phyloP scores from a whole-genome alignment of 35 echinoderm and acorn worm species.

The Acanthaster planci region DNA sequence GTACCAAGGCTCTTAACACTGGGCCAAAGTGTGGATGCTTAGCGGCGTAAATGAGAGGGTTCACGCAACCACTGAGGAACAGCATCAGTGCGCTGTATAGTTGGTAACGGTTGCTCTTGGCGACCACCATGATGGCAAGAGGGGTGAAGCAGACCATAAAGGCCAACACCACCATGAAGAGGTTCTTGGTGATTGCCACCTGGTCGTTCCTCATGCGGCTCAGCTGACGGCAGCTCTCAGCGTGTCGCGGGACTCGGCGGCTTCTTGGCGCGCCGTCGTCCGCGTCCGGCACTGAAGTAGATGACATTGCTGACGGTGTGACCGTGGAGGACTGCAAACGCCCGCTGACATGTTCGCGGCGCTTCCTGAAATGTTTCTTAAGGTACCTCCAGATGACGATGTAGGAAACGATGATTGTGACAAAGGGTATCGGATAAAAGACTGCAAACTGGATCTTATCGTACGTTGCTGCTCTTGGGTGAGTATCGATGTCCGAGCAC shows the following conservation, averaged over 20 bases:
- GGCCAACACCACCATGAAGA: constrained; percentile 1
- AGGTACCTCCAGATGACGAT: constrained; percentile 59
- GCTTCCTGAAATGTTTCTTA: constrained; percentile 47
- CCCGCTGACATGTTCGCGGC: too few species aligned
- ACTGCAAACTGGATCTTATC: constrained; percentile 54
- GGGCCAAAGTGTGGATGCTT: constrained; percentile 27
- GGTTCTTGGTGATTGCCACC: neutral
- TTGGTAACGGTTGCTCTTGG: neutral
- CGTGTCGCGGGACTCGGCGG: neutral
- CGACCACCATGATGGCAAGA: neutral
- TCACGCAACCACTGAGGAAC: neutral
- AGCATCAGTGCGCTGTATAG: constrained; percentile 12
- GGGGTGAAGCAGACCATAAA: neutral
- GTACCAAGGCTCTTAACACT: neutral
- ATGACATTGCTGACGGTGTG: neutral
- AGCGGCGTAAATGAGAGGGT: constrained; percentile 34
- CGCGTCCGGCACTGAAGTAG: neutral
- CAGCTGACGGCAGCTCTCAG: neutral
- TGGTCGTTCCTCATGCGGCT: neutral
- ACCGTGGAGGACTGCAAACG: neutral
- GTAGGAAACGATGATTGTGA: constrained; percentile 63
- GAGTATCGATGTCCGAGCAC: constrained; percentile 62
- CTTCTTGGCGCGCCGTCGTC: neutral
- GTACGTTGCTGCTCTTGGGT: constrained; percentile 59
- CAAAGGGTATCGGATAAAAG: constrained; percentile 68